Percentiles rank a stretch among this genome's conserved stretches.
phyloP scores from a whole-genome alignment of 2,113 vertebrate genomes.

The Miniopterus natalensis region DNA sequence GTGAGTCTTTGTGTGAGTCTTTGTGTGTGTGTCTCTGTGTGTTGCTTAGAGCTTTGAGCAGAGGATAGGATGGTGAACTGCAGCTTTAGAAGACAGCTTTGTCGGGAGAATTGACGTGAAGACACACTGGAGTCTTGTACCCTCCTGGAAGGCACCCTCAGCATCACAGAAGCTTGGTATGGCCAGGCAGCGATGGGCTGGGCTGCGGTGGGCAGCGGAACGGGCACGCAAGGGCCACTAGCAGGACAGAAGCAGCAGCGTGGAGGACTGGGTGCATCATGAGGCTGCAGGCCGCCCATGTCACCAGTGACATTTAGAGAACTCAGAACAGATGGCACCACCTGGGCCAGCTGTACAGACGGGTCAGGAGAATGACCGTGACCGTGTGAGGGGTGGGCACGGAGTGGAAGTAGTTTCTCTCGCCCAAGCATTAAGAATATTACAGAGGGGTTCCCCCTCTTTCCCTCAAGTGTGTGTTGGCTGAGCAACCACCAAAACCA shows the following conservation, averaged over 20 bases:
- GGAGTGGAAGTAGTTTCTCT: not conserved
- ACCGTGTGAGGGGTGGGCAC: not conserved
- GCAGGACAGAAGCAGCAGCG: not conserved
- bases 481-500: constrained; percentile 17
- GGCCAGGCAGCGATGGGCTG: not conserved
- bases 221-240: accelerated
- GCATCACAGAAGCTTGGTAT: accelerated
- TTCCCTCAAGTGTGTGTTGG: not conserved
- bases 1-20: not conserved
- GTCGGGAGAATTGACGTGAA: not conserved
- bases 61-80: not conserved
- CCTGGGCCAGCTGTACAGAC: not conserved
- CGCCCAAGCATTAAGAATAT: not conserved
- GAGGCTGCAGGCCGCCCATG: not conserved
- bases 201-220: accelerated
- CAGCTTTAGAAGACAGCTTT: not conserved
- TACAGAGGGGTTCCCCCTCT: not conserved
- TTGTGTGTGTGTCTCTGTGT: accelerated
- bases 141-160: not conserved
- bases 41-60: not conserved
- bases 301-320: not conserved
- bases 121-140: accelerated
- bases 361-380: not conserved
- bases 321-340: constrained; percentile 32
- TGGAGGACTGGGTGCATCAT: not conserved